phyloP scores from a whole-genome alignment of 2,797 vertebrate genomes.

The Ctenosaura bakeri region DNA sequence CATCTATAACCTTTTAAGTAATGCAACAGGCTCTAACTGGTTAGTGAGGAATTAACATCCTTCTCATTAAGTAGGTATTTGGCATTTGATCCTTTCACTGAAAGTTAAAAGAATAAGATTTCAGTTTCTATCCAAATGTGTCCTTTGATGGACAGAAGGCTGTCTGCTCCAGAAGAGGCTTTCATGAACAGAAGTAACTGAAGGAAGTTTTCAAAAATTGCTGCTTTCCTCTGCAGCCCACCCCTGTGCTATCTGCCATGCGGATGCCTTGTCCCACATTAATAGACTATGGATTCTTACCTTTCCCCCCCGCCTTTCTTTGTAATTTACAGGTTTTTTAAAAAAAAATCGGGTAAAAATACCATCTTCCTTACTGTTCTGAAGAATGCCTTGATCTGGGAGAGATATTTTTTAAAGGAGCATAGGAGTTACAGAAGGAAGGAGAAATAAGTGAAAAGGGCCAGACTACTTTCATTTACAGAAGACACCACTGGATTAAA shows the following conservation, averaged over 20 bases:
- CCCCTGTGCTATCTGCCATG: too few relatives aligned
- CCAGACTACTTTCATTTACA: background rate
- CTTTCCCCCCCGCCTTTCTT: background rate
- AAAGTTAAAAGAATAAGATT: too few relatives aligned
- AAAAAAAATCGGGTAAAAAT: too few relatives aligned
- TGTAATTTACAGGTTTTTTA: too few relatives aligned
- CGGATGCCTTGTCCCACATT: too few relatives aligned
- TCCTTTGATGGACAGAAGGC: background rate
- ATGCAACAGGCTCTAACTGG: background rate
- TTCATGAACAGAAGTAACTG: background rate
- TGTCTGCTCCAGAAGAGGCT: background rate
- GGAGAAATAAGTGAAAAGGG: background rate
- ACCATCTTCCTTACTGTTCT: background rate
- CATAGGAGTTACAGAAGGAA: background rate
- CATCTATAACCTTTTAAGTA: background rate
- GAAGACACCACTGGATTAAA: background rate
- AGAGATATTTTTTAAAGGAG: background rate
- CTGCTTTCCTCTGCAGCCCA: too few relatives aligned
- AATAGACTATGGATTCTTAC: background rate
- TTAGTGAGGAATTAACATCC: background rate
- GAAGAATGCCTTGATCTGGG: background rate
- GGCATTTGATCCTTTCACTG: background rate
- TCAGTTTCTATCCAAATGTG: background rate
- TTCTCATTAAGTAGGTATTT: background rate
- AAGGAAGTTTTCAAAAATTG: too few relatives aligned